Evolutionary conservation across 1,140 invertebrate genomes (phyloP), one percentile per base, ranked within the genome.

Genomic region (Lethrus apterus): DNA sequence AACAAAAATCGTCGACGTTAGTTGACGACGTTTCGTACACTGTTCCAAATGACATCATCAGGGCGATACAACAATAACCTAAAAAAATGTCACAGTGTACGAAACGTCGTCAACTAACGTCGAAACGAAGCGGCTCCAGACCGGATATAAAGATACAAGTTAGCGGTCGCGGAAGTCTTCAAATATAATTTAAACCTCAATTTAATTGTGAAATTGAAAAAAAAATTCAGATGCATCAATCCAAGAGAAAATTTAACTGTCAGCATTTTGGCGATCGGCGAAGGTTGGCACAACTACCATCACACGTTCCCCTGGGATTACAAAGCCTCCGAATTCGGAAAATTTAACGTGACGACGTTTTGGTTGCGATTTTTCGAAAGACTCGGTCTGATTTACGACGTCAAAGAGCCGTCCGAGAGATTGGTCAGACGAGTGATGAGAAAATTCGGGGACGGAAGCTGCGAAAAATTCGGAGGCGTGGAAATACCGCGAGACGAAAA

Each of bases 261-360:
- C 0, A 73, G 79, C 0, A 48, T 80, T 2, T 52, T 81, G 9
- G 66, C 74, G 2, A 66, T 77, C 51, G 80, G 80, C 0, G 84
- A 88, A 68, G 89, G 89, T 11, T 91, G 86, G 79, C 89, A 93
- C 67, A 93, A 93, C 68, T 95, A 91, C 65, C 91, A 95, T 63
- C 91, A 94, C 64, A 81, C 82, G 0, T 94, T 94, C 65, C 90
- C 91, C 1, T 88, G 84, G 70, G 88, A 92, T 67, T 83, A 93
- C 65, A 78, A 82, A 52, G 78, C 86, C 11, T 73, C 83, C 0
- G 84, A 87, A 62, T 58, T 82, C 0, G 71, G 71, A 0, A 46
- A 60, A 31, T 32, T 76, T 1, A 80, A 80, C 46, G 2, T 65
- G 0, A 86, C 83, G 1, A 84, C 80, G 0, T 34, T 72, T 1